A percentile compares a stretch with the other conserved stretches of the same genome.
Evolutionary conservation across 2,797 vertebrate genomes (phyloP).

Genomic region (Tadarida brasiliensis): DNA sequence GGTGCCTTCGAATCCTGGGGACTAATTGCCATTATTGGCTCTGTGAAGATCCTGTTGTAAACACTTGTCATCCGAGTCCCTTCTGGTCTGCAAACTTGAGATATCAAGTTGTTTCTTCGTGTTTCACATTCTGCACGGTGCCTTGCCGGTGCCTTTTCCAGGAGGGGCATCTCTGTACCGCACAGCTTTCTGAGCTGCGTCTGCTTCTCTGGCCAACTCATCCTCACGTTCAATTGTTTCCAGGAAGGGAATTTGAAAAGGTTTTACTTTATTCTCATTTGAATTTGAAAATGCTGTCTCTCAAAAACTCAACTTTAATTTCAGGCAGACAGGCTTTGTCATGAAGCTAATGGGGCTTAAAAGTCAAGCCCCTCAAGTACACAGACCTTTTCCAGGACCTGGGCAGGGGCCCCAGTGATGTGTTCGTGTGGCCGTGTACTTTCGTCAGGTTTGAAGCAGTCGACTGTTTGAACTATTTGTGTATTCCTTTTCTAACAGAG

Average conservation of each 20-base stretch:
- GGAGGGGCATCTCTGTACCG: neutral
- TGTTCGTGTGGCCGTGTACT: neutral
- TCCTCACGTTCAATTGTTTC: neutral
- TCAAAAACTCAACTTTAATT: constrained; percentile 23
- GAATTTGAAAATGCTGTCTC: constrained; percentile 62
- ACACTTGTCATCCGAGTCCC: constrained; percentile 78
- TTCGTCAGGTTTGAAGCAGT: constrained; percentile 3
- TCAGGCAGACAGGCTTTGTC: neutral
- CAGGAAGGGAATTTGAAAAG: neutral
- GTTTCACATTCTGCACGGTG: constrained; percentile 62
- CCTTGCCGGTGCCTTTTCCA: neutral
- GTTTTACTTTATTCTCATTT: constrained; percentile 49
- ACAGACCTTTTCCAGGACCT: neutral
- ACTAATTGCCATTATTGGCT: constrained; percentile 84
- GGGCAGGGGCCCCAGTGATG: neutral
- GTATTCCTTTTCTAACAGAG: neutral
- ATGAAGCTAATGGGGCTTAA: neutral
- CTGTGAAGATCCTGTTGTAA: constrained; percentile 79
- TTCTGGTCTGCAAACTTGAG: constrained; percentile 68
- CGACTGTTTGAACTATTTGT: neutral
- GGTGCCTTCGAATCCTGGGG: constrained; percentile 84
- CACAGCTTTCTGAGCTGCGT: neutral
- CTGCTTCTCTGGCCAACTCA: neutral
- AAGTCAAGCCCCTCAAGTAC: neutral
- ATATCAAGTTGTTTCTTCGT: constrained; percentile 67